Evolutionary conservation across 92 coral and sea anemone genomes (phyloP).

Genomic region (Phenganax stokvisi): DNA sequence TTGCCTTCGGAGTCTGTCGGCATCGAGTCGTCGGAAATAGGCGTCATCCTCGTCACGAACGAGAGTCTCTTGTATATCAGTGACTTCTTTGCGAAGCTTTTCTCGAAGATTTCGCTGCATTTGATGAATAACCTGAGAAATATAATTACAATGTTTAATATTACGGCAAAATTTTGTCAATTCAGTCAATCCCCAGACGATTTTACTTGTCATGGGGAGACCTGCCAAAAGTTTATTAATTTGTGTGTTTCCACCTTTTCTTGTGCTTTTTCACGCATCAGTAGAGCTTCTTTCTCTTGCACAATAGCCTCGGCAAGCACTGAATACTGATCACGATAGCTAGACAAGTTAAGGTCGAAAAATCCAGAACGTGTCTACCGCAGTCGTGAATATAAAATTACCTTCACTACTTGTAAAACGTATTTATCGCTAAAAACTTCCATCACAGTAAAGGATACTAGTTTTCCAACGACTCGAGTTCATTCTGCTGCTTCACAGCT

Average conservation of each 20-base stretch:
- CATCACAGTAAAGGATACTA: slow-evolving; percentile 69
- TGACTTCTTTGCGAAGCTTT: slow-evolving; percentile 77
- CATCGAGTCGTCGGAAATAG: slow-evolving; percentile 93
- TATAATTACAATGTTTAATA: not conserved
- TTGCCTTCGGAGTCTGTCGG: slow-evolving; percentile 79
- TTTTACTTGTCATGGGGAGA: not conserved
- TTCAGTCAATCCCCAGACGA: not conserved
- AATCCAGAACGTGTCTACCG: no score
- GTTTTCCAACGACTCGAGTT: slow-evolving; percentile 86
- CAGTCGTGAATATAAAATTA: no score
- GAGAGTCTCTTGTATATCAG: slow-evolving; percentile 81
- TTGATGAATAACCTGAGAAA: slow-evolving; percentile 75
- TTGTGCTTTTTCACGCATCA: slow-evolving; percentile 83
- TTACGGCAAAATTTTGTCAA: not conserved
- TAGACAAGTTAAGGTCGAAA: slow-evolving; percentile 37
- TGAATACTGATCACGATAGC: slow-evolving; percentile 95
- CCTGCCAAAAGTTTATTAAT: not conserved
- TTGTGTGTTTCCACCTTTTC: slow-evolving; percentile 62
- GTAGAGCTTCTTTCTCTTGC: slow-evolving; percentile 72
- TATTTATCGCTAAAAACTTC: no score
- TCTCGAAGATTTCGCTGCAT: slow-evolving; percentile 83
- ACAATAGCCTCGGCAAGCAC: slow-evolving; percentile 81
- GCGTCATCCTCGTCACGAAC: slow-evolving; percentile 95
- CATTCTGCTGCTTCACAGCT: slow-evolving; percentile 77
- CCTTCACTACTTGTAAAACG: no score